These are phyloP conservation scores for Liparis tanakae DNA, from an alignment of 2,797 vertebrate species.

Conservation along the genomic window DNA sequence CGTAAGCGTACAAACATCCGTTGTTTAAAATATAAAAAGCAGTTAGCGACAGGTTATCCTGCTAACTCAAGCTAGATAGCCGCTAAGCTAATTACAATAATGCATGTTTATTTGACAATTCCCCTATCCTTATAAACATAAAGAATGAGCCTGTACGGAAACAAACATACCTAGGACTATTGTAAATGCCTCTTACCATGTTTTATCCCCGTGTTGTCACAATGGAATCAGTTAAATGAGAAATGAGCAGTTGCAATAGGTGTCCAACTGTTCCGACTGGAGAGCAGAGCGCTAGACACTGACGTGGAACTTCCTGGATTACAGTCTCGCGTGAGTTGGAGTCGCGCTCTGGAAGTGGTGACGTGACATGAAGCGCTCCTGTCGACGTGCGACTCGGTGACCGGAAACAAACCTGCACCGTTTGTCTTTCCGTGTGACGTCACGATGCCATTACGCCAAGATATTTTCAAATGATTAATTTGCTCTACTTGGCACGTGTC, in stretches of 20 bases:
- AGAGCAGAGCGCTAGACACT: constrained; percentile 64
- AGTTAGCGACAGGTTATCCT: constrained; percentile 3
- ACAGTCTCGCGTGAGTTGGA: constrained; percentile 69
- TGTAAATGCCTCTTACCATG: constrained; percentile 72
- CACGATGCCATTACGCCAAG: neutral
- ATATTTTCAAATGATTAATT: neutral
- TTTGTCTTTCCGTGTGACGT: neutral
- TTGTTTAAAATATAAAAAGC: neutral
- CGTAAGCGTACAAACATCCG: neutral
- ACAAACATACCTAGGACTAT: rapidly evolving
- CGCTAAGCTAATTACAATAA: constrained; percentile 45
- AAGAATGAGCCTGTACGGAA: neutral
- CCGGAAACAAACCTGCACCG: neutral
- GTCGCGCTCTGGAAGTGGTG: constrained; percentile 55
- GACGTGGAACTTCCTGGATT: constrained; percentile 97
- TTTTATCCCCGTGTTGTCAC: constrained; percentile 63
- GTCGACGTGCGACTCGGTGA: neutral
- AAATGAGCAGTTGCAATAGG: constrained; percentile 21
- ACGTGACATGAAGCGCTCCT: constrained; percentile 59
- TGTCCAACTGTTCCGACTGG: constrained; percentile 48
- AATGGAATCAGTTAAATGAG: constrained; percentile 49
- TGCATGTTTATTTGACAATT: constrained; percentile 20
- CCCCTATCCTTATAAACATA: neutral
- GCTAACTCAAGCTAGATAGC: constrained; percentile 65
- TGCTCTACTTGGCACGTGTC: neutral